Evolutionary conservation across 2,113 vertebrate genomes (phyloP).

Genomic region (Ceuthmochares aereus): DNA sequence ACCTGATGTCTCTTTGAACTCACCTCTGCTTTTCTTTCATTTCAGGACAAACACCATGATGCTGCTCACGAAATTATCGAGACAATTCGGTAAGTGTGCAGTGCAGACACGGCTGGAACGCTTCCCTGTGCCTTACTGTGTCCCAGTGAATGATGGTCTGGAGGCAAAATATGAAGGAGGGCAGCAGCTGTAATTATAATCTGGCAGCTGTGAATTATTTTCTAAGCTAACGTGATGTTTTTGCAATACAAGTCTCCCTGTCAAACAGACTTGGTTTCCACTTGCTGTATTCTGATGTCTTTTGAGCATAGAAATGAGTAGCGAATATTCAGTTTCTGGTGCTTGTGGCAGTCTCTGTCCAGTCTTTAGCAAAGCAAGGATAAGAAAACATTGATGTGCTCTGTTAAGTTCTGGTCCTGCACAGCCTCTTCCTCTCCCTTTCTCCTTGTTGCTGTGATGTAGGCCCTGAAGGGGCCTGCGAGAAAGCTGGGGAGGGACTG

Average conservation of each 20-base stretch:
- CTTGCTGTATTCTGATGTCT: not conserved
- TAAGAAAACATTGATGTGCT: not conserved
- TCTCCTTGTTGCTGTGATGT: not conserved
- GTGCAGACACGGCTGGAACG: not conserved
- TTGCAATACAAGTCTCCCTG: not conserved
- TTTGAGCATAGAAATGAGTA: not conserved
- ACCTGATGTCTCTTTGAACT: not conserved
- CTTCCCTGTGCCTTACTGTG: not conserved
- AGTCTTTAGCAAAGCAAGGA: not conserved
- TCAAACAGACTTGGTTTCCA: not conserved
- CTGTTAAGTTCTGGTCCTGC: not conserved
- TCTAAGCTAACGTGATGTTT: not conserved
- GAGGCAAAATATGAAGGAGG: not conserved
- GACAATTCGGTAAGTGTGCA: constrained; percentile 91
- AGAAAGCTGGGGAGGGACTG: no score
- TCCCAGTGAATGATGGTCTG: not conserved
- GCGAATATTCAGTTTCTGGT: not conserved
- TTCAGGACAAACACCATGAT: constrained; percentile 99
- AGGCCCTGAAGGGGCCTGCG: no score
- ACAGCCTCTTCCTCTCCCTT: not conserved
- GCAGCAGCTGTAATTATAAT: not conserved
- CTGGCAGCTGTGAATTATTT: not conserved
- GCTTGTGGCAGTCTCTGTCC: not conserved
- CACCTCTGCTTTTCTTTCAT: not conserved
- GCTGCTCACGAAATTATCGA: constrained; percentile 99